These are phyloP conservation scores for Caenorhabditis sinica DNA, from an alignment of 2,888 invertebrate genomes.

Conservation along the genomic window DNA sequence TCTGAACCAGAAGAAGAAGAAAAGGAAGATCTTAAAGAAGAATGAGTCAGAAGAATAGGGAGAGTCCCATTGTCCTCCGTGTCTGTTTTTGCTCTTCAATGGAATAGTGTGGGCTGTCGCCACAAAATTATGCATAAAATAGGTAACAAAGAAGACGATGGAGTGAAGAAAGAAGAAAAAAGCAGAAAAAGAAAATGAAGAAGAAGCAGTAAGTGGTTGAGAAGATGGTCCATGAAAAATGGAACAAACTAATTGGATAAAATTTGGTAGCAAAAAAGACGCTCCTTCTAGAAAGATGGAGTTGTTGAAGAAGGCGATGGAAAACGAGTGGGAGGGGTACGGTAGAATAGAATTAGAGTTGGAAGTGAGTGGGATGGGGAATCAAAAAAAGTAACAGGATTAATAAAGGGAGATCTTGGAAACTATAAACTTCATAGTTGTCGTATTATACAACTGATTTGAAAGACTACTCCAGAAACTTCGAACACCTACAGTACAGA, in stretches of 20 bases:
- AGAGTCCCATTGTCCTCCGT: constrained; percentile 58
- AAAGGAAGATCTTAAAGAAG: constrained; percentile 21
- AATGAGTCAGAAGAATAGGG: constrained; percentile 27
- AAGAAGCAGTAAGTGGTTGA: constrained; percentile 31
- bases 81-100: constrained; percentile 54
- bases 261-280: constrained; percentile 2
- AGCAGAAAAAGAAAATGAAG: constrained; percentile 17
- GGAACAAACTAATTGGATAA: constrained; percentile 51
- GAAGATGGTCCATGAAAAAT: constrained; percentile 18
- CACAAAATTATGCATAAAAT: constrained; percentile 60
- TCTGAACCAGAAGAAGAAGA: not conserved
- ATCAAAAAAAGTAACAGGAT: not conserved
- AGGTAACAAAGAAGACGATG: constrained; percentile 30
- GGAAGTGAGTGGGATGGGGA: not conserved
- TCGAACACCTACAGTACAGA: no score
- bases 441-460: no score
- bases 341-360: constrained; percentile 18
- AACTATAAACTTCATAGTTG: no score
- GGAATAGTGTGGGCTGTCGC: constrained; percentile 24
- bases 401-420: not conserved
- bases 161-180: not conserved
- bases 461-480: no score
- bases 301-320: not conserved
- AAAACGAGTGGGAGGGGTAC: constrained; percentile 13
- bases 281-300: not conserved